phyloP scores from a whole-genome alignment of 2,888 invertebrate genomes.

The Taenaris catops region DNA sequence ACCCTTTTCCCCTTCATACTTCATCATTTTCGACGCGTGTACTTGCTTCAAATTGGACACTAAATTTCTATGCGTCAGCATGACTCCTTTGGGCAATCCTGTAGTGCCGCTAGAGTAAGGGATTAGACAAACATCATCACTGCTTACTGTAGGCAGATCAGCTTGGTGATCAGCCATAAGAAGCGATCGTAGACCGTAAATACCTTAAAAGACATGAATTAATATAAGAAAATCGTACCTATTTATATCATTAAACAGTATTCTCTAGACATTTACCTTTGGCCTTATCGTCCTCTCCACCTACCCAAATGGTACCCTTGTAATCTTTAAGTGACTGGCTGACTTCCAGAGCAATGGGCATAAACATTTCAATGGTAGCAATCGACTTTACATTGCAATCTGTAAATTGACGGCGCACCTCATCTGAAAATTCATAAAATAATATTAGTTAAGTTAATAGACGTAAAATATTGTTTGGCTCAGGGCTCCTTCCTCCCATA shows the following conservation, averaged over 20 bases:
- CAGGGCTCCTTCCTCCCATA: too few species aligned
- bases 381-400: constrained; percentile 83
- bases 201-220: too few species aligned
- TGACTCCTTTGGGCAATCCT: constrained; percentile 90
- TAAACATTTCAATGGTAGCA: constrained; percentile 81
- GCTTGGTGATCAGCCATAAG: constrained; percentile 63
- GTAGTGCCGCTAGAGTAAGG: constrained; percentile 88
- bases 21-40: constrained; percentile 60
- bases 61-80: constrained; percentile 85
- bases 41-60: constrained; percentile 76
- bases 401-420: constrained; percentile 81
- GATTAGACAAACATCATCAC: constrained; percentile 75
- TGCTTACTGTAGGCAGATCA: constrained; percentile 59
- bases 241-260: too few species aligned
- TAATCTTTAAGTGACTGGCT: constrained; percentile 76
- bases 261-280: constrained; percentile 44
- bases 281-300: constrained; percentile 76
- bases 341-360: constrained; percentile 80
- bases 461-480: too few species aligned
- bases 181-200: constrained; percentile 65
- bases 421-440: constrained; percentile 57
- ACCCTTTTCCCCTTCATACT: constrained; percentile 63
- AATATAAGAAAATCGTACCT: too few species aligned
- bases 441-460: too few species aligned
- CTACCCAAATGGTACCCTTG: constrained; percentile 82